Evolutionary conservation across 2,888 invertebrate species (phyloP), one percentile per base, ranked within the genome.

Genomic region (Cheilosia vulpina): DNA sequence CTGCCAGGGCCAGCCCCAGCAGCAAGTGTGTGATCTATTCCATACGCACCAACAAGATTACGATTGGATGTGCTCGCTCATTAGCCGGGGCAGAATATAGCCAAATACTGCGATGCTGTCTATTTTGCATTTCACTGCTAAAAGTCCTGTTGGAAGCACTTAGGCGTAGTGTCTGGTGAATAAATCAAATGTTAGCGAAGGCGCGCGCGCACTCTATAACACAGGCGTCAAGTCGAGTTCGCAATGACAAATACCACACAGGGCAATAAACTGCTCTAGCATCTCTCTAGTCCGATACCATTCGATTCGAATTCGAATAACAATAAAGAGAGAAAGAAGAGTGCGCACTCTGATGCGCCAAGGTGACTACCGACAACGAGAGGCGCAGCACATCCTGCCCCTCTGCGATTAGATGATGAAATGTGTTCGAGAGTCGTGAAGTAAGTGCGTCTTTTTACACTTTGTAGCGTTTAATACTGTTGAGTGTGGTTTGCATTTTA

Each of bases 21-120:
- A 38, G 38, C 13, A 53, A 55, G 38, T 34, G 41, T 79, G 62
- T 83, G 83, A 83, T 83, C 68, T 57, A 79, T 83, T 83, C 79
- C 83, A 83, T 68, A 83, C 79, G 79, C 31, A 78, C 72, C 11
- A n/a, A 19, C 34, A 41, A 45, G 77, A 45, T 52, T 62, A 79
- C 68, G 79, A 73, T 72, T 57, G 71, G 19, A 71, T 45, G 57
- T 53, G 31, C 50, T 53, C 57, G 62, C 63, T 72, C 71, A 57
- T 63, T 76, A 43, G 52, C 11, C 17, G 34, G 27, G 38, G 60
- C 38, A 38, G 4, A 55, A 55, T 55, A 55, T 68, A 55, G 68
- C 43, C 7, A 66, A 53, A 66, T 66, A 11, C 65, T 41, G 9
- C 2, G n/a, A 60, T 60, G 31, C 41, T 19, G 31, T 31, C 60